A percentile compares a stretch with the other conserved stretches of the same genome.
Evolutionary conservation across 2,113 vertebrate genomes (phyloP).

Genomic region (Phyllostomus hastatus): DNA sequence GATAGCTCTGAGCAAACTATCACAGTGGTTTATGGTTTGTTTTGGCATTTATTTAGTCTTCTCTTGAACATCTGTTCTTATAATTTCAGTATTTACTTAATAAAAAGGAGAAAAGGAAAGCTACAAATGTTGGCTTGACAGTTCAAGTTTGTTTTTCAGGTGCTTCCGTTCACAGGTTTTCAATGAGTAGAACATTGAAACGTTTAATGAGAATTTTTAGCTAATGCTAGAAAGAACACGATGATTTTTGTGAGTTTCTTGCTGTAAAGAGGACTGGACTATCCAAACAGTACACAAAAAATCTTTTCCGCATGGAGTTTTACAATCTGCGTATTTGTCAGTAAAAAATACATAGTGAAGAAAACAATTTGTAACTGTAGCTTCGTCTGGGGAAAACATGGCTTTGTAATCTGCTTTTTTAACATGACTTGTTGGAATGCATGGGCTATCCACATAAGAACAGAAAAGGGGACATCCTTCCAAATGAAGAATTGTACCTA

Average conservation of each 20-base stretch:
- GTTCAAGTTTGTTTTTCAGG: neutral
- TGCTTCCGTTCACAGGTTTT: conserved; percentile 22
- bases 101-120: neutral
- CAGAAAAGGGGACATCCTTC: neutral
- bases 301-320: neutral
- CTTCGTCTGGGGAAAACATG: neutral
- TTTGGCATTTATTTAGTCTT: conserved; percentile 16
- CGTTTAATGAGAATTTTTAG: neutral
- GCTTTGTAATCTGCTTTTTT: neutral
- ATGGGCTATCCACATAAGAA: neutral
- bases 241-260: conserved; percentile 14
- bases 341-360: neutral
- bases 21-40: neutral
- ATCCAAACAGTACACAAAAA: neutral
- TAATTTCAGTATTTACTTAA: neutral
- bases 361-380: conserved; percentile 4
- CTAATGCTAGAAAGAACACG: neutral
- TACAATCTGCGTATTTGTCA: neutral
- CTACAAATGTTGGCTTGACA: neutral
- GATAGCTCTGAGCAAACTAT: neutral
- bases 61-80: conserved; percentile 26
- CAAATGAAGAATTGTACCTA: neutral
- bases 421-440: neutral
- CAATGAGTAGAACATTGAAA: conserved; percentile 11
- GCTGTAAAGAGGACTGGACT: neutral